A percentile compares a stretch with the other conserved stretches of the same genome.
phyloP scores from a whole-genome alignment of 2,888 invertebrate genomes.

The Leuctra nigra region DNA sequence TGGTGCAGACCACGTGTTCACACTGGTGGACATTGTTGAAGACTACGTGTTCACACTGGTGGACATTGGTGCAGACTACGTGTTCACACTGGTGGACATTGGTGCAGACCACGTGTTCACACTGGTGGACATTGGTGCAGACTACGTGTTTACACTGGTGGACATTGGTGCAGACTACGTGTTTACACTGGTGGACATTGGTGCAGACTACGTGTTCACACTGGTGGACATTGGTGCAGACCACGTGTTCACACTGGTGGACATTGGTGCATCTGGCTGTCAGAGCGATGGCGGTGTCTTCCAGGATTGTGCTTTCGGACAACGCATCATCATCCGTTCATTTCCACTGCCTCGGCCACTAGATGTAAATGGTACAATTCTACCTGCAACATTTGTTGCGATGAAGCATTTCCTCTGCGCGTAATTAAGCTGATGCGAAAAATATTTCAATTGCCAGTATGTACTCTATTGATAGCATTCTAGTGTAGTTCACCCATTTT shows the following conservation, averaged over 20 bases:
- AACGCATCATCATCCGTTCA: background rate
- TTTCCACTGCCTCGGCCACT: background rate
- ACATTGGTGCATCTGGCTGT: slow-evolving; percentile 10
- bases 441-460: too few relatives aligned
- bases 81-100: slow-evolving; percentile 9
- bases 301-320: slow-evolving; percentile 1
- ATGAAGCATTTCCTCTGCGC: slow-evolving; percentile 22
- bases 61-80: slow-evolving; percentile 11
- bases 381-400: slow-evolving; percentile 13
- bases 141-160: too few relatives aligned
- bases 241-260: slow-evolving; percentile 8
- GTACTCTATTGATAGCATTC: too few relatives aligned
- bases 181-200: too few relatives aligned
- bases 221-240: too few relatives aligned
- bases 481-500: too few relatives aligned
- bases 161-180: too few relatives aligned
- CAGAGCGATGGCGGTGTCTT: slow-evolving; percentile 9
- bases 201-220: too few relatives aligned
- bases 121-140: slow-evolving; percentile 8
- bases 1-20: too few relatives aligned
- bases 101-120: too few relatives aligned
- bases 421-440: too few relatives aligned
- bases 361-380: background rate
- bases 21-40: slow-evolving; percentile 9
- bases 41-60: too few relatives aligned